Evolutionary conservation across 2,888 invertebrate genomes (phyloP).

Genomic region (Plagiodera versicolora): DNA sequence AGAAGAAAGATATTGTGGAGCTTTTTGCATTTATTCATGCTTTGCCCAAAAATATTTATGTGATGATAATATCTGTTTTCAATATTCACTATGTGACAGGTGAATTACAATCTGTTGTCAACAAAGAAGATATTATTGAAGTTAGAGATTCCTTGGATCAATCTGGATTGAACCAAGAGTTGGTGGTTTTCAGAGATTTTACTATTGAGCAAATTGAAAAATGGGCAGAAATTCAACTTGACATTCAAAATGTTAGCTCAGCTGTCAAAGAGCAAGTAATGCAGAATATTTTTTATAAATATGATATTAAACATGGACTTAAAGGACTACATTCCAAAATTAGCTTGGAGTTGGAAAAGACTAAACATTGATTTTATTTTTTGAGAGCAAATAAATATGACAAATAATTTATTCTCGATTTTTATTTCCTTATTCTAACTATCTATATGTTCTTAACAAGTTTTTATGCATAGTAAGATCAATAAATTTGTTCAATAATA

Average conservation of each 20-base stretch:
- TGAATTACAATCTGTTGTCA: slow-evolving; percentile 33
- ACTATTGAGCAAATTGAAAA: slow-evolving; percentile 31
- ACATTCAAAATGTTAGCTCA: slow-evolving; percentile 23
- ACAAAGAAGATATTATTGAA: slow-evolving; percentile 30
- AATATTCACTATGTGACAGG: slow-evolving; percentile 39
- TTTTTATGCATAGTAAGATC: too few species aligned
- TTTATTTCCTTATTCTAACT: too few species aligned
- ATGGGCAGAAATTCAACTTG: slow-evolving; percentile 36
- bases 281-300: slow-evolving; percentile 32
- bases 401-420: too few species aligned
- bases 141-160: slow-evolving; percentile 35
- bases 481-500: too few species aligned
- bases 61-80: slow-evolving; percentile 42
- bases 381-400: neutral
- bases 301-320: slow-evolving; percentile 38
- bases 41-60: slow-evolving; percentile 33
- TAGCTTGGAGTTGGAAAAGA: slow-evolving; percentile 27
- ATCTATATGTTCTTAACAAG: too few species aligned
- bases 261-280: slow-evolving; percentile 27
- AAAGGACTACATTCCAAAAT: slow-evolving; percentile 41
- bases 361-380: slow-evolving; percentile 15
- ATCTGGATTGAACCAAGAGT: slow-evolving; percentile 31
- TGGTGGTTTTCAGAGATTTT: slow-evolving; percentile 41
- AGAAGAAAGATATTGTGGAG: slow-evolving; percentile 29
- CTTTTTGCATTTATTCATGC: slow-evolving; percentile 37